Percentiles rank a stretch among this genome's conserved stretches.
Evolutionary conservation across 1,140 invertebrate genomes (phyloP).

Genomic region (Pseudomyrmex cubaensis): DNA sequence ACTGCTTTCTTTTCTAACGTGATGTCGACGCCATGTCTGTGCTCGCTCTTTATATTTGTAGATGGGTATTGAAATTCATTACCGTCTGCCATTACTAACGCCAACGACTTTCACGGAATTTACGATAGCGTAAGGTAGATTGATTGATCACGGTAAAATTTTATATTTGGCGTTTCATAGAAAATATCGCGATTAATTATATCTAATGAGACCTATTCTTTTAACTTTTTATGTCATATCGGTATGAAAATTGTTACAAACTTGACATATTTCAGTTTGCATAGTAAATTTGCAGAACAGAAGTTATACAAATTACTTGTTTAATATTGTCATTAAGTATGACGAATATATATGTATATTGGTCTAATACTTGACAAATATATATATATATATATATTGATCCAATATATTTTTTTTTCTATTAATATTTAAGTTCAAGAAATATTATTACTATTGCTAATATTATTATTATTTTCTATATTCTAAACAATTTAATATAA

Average conservation of each 20-base stretch:
- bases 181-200: conserved; percentile 11
- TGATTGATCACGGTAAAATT: conserved; percentile 1
- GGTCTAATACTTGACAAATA: too few species aligned
- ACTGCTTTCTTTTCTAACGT: conserved; percentile 63
- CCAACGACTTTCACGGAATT: conserved; percentile 26
- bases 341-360: too few species aligned
- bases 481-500: neutral
- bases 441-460: neutral
- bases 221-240: conserved; percentile 8
- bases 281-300: neutral
- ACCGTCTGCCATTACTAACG: conserved; percentile 11
- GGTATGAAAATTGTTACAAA: neutral
- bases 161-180: conserved; percentile 19
- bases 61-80: conserved; percentile 75
- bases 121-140: neutral
- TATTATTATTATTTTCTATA: neutral
- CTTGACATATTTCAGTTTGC: too few species aligned
- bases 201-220: conserved; percentile 1
- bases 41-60: conserved; percentile 59
- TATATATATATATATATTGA: too few species aligned
- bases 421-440: neutral
- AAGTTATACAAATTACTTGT: neutral
- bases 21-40: conserved; percentile 43
- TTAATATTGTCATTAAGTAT: neutral
- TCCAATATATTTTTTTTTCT: neutral